A percentile compares a stretch with the other conserved stretches of the same genome.
phyloP scores from a whole-genome alignment of 1,140 invertebrate genomes.

The Orius insidiosus region DNA sequence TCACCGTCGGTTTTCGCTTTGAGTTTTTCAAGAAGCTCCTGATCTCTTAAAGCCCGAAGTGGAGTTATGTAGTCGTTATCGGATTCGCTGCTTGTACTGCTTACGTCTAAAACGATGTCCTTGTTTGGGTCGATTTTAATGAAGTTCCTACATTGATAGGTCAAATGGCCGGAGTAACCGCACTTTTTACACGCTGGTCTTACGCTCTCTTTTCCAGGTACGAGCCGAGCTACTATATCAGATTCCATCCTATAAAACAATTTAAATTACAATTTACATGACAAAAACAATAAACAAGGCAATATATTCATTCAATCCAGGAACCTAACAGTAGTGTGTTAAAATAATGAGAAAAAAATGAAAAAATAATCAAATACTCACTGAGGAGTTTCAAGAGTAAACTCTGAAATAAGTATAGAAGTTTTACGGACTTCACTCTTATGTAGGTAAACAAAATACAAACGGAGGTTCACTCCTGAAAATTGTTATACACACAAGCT shows the following conservation, averaged over 20 bases:
- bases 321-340: too few species aligned
- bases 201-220: constrained; percentile 40
- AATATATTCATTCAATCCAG: too few species aligned
- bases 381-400: too few species aligned
- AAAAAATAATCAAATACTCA: too few species aligned
- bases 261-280: too few species aligned
- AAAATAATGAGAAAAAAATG: too few species aligned
- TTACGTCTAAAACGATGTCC: constrained; percentile 86
- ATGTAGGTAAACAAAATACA: too few species aligned
- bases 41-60: constrained; percentile 55
- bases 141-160: constrained; percentile 92
- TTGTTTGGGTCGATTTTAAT: constrained; percentile 73
- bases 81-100: constrained; percentile 81
- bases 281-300: too few species aligned
- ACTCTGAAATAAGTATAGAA: too few species aligned
- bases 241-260: constrained; percentile 19
- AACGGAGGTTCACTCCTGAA: too few species aligned
- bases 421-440: too few species aligned
- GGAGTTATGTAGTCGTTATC: constrained; percentile 62
- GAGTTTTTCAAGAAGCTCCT: constrained; percentile 41
- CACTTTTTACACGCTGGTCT: constrained; percentile 81
- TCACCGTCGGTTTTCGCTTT: constrained; percentile 34
- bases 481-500: too few species aligned
- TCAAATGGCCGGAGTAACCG: constrained; percentile 87
- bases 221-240: constrained; percentile 19